Evolutionary conservation across 1,140 invertebrate species (phyloP).

Genomic region (Apis cerana): DNA sequence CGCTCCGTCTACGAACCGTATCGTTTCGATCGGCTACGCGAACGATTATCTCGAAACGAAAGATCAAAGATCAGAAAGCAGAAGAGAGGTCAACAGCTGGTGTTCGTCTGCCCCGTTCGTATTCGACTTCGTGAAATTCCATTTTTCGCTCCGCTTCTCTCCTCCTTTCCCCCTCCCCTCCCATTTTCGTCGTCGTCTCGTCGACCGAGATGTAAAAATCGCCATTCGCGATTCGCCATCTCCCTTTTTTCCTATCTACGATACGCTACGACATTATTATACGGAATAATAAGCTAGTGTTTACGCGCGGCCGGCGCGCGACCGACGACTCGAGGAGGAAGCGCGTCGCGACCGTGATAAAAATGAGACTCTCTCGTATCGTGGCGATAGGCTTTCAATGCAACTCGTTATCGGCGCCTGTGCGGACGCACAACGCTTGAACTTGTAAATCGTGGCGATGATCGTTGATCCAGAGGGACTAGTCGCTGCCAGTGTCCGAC

Average conservation of each 20-base stretch:
- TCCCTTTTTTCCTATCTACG: conserved; percentile 41
- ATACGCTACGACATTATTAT: conserved; percentile 63
- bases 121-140: neutral
- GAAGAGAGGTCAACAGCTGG: neutral
- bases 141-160: neutral
- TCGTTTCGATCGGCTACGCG: neutral
- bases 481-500: too few species aligned
- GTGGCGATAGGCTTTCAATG: conserved; percentile 21
- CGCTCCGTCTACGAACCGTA: neutral
- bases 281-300: conserved; percentile 69
- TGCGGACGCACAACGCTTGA: neutral
- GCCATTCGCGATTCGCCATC: neutral
- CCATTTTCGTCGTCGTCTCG: neutral
- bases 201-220: conserved; percentile 17
- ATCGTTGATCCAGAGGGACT: neutral
- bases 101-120: too few species aligned
- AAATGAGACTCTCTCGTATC: conserved; percentile 29
- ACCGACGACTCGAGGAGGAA: conserved; percentile 21
- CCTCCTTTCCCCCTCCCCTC: too few species aligned
- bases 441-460: neutral
- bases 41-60: neutral
- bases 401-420: conserved; percentile 9
- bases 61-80: conserved; percentile 20
- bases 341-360: conserved; percentile 26
- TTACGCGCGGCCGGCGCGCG: conserved; percentile 56